A percentile compares a stretch with the other conserved stretches of the same genome.
phyloP scores from a whole-genome alignment of 2,113 vertebrate genomes.

The Chrysochloris asiatica region DNA sequence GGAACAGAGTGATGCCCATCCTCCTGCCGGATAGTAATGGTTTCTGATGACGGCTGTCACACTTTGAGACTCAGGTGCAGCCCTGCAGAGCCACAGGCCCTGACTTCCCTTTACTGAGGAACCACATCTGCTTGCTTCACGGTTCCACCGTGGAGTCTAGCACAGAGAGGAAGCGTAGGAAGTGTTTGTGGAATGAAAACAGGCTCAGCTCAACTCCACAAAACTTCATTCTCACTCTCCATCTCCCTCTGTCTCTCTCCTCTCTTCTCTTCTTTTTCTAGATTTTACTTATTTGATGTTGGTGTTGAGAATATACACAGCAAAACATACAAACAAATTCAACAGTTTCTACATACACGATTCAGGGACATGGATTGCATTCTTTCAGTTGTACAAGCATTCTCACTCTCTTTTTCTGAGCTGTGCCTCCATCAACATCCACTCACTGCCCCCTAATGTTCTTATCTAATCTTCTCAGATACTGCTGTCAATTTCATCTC shows the following conservation, averaged over 20 bases:
- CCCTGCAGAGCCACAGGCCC: not conserved
- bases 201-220: not conserved
- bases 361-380: not conserved
- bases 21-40: not conserved
- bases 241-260: not conserved
- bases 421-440: no score
- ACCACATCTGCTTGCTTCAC: accelerated
- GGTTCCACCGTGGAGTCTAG: not conserved
- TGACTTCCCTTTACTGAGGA: not conserved
- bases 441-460: no score
- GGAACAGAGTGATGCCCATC: not conserved
- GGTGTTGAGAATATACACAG: not conserved
- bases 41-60: not conserved
- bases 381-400: not conserved
- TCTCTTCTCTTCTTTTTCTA: not conserved
- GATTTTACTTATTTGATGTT: not conserved
- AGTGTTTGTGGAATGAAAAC: not conserved
- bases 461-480: no score
- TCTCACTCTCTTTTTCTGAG: no score
- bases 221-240: not conserved
- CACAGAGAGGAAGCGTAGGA: not conserved
- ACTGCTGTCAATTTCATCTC: no score
- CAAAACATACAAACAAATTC: not conserved
- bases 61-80: not conserved
- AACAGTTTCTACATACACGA: not conserved